phyloP scores from a whole-genome alignment of 2,113 vertebrate species.

The Urocitellus parryii region DNA sequence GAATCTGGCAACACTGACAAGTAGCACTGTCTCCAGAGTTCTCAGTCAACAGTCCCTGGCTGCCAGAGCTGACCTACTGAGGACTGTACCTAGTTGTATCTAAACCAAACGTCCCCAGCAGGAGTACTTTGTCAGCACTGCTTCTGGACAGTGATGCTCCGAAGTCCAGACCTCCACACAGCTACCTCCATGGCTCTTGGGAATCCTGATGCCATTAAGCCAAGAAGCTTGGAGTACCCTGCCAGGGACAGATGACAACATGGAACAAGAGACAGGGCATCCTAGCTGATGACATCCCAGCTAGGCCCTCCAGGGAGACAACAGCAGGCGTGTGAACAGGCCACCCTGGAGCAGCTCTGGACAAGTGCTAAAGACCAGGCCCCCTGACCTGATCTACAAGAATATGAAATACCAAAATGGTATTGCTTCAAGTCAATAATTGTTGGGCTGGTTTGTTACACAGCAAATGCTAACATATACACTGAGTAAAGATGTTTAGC shows the following conservation, averaged over 20 bases:
- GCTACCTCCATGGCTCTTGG: background rate
- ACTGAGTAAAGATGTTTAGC: background rate
- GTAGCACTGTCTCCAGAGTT: no score
- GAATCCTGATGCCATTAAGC: background rate
- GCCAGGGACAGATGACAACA: background rate
- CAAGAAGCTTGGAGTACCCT: background rate
- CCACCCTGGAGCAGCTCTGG: background rate
- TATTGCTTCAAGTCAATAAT: background rate
- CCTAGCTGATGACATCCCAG: background rate
- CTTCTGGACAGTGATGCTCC: background rate
- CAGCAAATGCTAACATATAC: background rate
- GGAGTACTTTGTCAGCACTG: background rate
- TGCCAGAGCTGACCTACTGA: background rate
- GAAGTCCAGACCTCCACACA: background rate
- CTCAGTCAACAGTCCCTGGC: background rate
- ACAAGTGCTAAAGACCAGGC: background rate
- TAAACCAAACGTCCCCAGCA: background rate
- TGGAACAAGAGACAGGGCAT: background rate
- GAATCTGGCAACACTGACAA: no score
- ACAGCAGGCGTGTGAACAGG: background rate
- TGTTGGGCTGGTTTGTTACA: background rate
- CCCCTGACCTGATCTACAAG: background rate
- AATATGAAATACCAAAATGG: background rate
- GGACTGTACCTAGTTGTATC: background rate
- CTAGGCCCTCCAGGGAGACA: fast-evolving